Conservation (phyloP, 1,140 invertebrate genomes). For the Lepidostoma basale region DNA sequence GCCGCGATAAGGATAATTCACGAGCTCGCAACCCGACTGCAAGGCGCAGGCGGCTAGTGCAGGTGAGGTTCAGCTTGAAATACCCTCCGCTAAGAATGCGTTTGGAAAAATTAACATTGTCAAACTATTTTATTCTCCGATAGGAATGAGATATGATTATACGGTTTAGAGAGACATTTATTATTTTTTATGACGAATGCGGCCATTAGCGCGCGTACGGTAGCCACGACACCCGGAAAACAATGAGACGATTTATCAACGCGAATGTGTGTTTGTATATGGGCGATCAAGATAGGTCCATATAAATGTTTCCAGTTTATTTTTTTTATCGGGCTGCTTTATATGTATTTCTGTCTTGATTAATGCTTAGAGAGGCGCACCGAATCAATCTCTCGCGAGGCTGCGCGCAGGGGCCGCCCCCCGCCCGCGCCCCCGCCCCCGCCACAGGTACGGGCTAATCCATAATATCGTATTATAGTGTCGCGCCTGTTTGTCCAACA, state of each 20-base stretch:
- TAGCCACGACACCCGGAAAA: slow-evolving; percentile 42
- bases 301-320: slow-evolving; percentile 39
- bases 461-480: slow-evolving; percentile 37
- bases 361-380: slow-evolving; percentile 25
- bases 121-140: slow-evolving; percentile 34
- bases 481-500: slow-evolving; percentile 32
- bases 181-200: slow-evolving; percentile 38
- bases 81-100: background rate
- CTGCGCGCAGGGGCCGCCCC: slow-evolving; percentile 1
- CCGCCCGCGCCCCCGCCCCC: slow-evolving; percentile 1
- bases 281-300: slow-evolving; percentile 32
- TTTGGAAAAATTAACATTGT: slow-evolving; percentile 29
- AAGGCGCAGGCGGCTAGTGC: no score
- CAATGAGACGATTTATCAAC: slow-evolving; percentile 45
- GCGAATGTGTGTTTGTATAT: slow-evolving; percentile 35
- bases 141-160: slow-evolving; percentile 37
- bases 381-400: slow-evolving; percentile 8
- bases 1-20: no score
- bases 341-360: slow-evolving; percentile 31
- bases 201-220: slow-evolving; percentile 40
- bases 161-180: slow-evolving; percentile 37
- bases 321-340: slow-evolving; percentile 24
- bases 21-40: no score
- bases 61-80: slow-evolving; percentile 8
- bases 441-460: slow-evolving; percentile 15